phyloP scores from a whole-genome alignment of 2,113 vertebrate species.

The Sphyrna mokarran region DNA sequence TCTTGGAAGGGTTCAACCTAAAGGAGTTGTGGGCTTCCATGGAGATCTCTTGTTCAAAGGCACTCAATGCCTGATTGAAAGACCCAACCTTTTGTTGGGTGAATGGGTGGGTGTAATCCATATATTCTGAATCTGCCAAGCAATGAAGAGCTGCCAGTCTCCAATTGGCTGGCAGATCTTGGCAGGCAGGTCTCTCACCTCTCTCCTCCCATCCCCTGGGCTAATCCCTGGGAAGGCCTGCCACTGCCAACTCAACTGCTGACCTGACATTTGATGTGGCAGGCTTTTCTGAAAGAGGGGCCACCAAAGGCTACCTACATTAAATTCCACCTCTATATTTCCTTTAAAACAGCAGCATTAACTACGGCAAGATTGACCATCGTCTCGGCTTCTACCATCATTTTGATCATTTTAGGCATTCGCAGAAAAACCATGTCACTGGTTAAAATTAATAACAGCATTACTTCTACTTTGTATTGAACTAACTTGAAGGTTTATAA shows the following conservation, averaged over 20 bases:
- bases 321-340: background rate
- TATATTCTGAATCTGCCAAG: background rate
- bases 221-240: too few species aligned
- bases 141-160: background rate
- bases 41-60: background rate
- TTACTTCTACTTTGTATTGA: background rate
- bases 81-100: too few species aligned
- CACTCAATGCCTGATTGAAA: background rate
- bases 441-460: background rate
- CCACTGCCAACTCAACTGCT: too few species aligned
- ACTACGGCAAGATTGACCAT: background rate
- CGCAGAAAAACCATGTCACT: background rate
- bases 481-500: background rate
- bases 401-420: background rate
- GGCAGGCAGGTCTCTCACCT: too few species aligned
- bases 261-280: too few species aligned
- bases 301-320: too few species aligned
- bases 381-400: background rate
- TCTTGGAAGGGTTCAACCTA: background rate
- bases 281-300: too few species aligned
- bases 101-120: too few species aligned
- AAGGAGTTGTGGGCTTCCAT: background rate
- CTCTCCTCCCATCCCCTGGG: too few species aligned
- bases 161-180: background rate
- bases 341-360: background rate